phyloP scores from a whole-genome alignment of 2,113 vertebrate genomes.

The Silurus asotus region DNA sequence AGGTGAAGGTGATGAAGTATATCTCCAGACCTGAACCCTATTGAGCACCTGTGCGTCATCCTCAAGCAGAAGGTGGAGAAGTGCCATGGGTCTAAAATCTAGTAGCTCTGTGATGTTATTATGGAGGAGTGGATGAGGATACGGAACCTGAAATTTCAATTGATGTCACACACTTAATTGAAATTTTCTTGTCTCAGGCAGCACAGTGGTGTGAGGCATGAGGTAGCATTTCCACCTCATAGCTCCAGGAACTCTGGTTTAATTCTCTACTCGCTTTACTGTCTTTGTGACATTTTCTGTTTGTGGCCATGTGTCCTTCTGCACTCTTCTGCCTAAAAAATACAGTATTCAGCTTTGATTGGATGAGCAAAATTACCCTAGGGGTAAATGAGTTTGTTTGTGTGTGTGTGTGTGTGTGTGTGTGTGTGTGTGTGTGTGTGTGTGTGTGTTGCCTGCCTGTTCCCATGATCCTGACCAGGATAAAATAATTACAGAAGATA shows the following conservation, averaged over 20 bases:
- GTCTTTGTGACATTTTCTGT: background rate
- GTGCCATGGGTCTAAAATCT: too few relatives aligned
- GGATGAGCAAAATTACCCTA: background rate
- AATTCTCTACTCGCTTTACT: background rate
- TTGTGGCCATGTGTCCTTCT: background rate
- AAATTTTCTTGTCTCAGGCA: background rate
- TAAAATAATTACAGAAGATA: slow-evolving; percentile 14
- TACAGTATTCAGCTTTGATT: background rate
- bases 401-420: background rate
- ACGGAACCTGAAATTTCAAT: background rate
- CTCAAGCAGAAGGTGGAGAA: too few relatives aligned
- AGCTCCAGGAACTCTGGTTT: background rate
- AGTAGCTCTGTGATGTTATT: too few relatives aligned
- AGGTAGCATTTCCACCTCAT: background rate
- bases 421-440: background rate
- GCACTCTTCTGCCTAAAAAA: background rate
- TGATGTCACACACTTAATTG: background rate
- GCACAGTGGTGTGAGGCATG: background rate
- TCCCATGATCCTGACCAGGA: background rate
- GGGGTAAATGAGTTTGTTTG: background rate
- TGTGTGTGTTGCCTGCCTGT: background rate
- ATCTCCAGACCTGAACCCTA: too few relatives aligned
- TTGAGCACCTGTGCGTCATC: too few relatives aligned
- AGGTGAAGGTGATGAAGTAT: too few relatives aligned
- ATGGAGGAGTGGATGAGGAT: background rate